These are phyloP conservation scores for Dipus sagitta DNA, from an alignment of 2,797 vertebrate genomes.

Conservation along the genomic window DNA sequence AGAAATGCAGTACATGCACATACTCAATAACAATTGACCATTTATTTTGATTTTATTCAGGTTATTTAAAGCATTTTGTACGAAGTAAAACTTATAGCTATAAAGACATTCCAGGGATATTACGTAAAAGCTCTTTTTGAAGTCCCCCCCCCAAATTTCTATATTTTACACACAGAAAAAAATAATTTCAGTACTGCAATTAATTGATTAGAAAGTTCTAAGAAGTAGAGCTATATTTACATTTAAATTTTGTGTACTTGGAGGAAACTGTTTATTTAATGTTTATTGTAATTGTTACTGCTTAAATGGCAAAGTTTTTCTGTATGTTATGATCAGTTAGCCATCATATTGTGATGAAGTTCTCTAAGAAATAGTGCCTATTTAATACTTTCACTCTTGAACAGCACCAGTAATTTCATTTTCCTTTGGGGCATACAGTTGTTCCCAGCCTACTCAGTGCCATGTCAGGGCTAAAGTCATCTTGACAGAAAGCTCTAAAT, in stretches of 20 bases:
- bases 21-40: not conserved
- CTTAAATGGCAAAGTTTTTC: slow-evolving; percentile 47
- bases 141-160: not conserved
- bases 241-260: slow-evolving; percentile 46
- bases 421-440: slow-evolving; percentile 71
- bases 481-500: slow-evolving; percentile 79
- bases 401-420: slow-evolving; percentile 67
- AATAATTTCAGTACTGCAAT: not conserved
- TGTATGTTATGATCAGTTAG: not conserved
- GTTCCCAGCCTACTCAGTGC: slow-evolving; percentile 72
- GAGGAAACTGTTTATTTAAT: slow-evolving; percentile 37
- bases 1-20: not conserved
- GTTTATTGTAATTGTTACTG: slow-evolving; percentile 44
- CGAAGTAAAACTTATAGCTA: slow-evolving; percentile 47
- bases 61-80: slow-evolving; percentile 28
- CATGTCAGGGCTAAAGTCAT: slow-evolving; percentile 77
- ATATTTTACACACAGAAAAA: slow-evolving; percentile 44
- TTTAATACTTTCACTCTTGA: slow-evolving; percentile 73
- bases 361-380: slow-evolving; percentile 58
- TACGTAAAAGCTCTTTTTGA: slow-evolving; percentile 14
- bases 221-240: slow-evolving; percentile 52
- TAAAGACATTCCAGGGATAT: not conserved
- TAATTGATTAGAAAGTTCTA: slow-evolving; percentile 57
- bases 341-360: slow-evolving; percentile 26
- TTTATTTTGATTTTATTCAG: slow-evolving; percentile 38